Conservation (phyloP, 1,140 invertebrate species). For the Zaprionus tsacasi region DNA sequence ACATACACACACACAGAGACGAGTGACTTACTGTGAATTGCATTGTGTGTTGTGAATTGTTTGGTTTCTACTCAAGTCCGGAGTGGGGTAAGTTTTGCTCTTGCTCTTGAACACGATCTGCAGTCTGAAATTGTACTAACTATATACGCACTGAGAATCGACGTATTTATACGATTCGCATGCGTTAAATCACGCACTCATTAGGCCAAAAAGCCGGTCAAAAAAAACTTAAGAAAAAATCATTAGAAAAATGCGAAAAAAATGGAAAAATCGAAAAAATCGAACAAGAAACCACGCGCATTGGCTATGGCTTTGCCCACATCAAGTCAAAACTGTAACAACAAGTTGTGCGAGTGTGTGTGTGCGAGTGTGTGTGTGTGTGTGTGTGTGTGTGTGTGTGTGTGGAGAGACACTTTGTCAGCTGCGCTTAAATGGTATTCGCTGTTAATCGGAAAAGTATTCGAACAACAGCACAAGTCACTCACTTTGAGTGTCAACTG, state of each 20-base stretch:
- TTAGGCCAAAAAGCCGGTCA: conserved; percentile 70
- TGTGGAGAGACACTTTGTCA: conserved; percentile 3
- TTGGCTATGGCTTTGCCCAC: conserved; percentile 47
- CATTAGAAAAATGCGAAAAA: conserved; percentile 38
- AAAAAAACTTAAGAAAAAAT: conserved; percentile 35
- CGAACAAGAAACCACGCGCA: conserved; percentile 36
- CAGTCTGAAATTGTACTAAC: conserved; percentile 57
- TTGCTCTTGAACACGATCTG: conserved; percentile 1
- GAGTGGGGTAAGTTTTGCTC: neutral
- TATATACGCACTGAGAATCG: conserved; percentile 46
- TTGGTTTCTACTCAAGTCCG: conserved; percentile 13
- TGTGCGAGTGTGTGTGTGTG: neutral
- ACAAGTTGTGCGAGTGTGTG: conserved; percentile 38
- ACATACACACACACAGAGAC: no score
- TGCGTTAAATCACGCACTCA: conserved; percentile 68
- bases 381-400: conserved; percentile 22
- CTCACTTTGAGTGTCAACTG: conserved; percentile 54
- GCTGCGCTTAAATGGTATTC: conserved; percentile 40
- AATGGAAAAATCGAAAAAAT: conserved; percentile 36
- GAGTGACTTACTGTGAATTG: conserved; percentile 64
- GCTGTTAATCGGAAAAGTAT: conserved; percentile 50
- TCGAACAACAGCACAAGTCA: conserved; percentile 47
- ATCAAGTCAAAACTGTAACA: conserved; percentile 59
- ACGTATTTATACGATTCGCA: conserved; percentile 68
- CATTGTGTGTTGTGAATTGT: conserved; percentile 48